Evolutionary conservation across 23 tunicate genomes (phyloP).

Genomic region (Trididemnum clinides): DNA sequence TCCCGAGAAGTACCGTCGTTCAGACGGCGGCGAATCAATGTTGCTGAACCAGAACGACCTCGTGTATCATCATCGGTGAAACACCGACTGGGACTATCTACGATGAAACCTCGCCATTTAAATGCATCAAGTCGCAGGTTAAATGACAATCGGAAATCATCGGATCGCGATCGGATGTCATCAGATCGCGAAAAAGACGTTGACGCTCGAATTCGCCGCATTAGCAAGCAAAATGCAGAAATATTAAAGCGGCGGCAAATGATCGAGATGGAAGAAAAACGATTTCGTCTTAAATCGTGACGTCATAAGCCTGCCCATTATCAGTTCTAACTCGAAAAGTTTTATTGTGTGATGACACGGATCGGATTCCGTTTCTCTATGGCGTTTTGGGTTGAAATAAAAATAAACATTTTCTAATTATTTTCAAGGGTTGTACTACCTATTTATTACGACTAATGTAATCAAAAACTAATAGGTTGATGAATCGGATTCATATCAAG

Average conservation of each 20-base stretch:
- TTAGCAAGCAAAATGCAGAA: constrained; percentile 33
- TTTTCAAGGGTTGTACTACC: too few relatives aligned
- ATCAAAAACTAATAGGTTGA: too few relatives aligned
- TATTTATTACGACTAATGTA: too few relatives aligned
- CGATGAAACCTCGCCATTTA: background rate
- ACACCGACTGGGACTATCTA: background rate
- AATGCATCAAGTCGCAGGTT: background rate
- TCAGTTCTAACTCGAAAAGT: too few relatives aligned
- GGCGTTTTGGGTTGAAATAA: too few relatives aligned
- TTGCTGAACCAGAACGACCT: background rate
- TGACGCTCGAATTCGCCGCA: constrained; percentile 41
- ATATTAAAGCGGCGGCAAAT: constrained; percentile 24
- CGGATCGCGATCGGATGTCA: background rate
- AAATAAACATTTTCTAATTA: too few relatives aligned
- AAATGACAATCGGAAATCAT: background rate
- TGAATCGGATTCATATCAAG: too few relatives aligned
- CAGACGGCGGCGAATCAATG: background rate
- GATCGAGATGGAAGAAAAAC: constrained; percentile 46
- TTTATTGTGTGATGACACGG: too few relatives aligned
- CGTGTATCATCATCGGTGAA: background rate
- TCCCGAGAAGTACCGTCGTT: background rate
- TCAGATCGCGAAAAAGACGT: constrained; percentile 42
- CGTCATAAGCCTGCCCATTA: too few relatives aligned
- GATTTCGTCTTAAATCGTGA: constrained; percentile 31
- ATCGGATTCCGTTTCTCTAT: too few relatives aligned